These are phyloP conservation scores for Coboldia fuscipes DNA, from an alignment of 1,140 invertebrate genomes.

Conservation along the genomic window DNA sequence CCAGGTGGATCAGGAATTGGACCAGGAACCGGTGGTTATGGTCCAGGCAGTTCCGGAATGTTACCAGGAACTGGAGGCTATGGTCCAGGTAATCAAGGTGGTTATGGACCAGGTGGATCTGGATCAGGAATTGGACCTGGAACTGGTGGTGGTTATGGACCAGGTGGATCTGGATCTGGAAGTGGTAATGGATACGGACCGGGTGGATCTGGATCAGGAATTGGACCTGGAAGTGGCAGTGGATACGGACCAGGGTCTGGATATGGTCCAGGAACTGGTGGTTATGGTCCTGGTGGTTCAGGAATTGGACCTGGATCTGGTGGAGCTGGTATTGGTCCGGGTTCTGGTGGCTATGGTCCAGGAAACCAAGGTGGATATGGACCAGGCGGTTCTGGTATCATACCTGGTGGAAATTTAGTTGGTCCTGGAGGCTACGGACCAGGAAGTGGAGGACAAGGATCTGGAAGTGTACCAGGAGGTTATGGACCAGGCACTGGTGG, in stretches of 20 bases:
- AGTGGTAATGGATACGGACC: slow-evolving; percentile 6
- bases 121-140: background rate
- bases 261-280: slow-evolving; percentile 11
- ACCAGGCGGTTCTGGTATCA: slow-evolving; percentile 20
- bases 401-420: too few species aligned
- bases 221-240: slow-evolving; percentile 15
- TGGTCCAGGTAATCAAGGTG: background rate
- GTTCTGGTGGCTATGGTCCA: slow-evolving; percentile 4
- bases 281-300: slow-evolving; percentile 17
- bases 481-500: slow-evolving; percentile 14
- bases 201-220: background rate
- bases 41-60: background rate
- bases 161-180: slow-evolving; percentile 2
- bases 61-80: background rate
- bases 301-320: slow-evolving; percentile 7
- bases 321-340: slow-evolving; percentile 7
- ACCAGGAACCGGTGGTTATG: slow-evolving; percentile 1
- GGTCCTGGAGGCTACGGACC: too few species aligned
- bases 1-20: slow-evolving; percentile 2
- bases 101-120: background rate
- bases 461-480: slow-evolving; percentile 5
- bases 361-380: slow-evolving; percentile 8
- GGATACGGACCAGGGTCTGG: slow-evolving; percentile 13
- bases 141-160: background rate
- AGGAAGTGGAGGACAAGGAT: too few species aligned